phyloP scores from a whole-genome alignment of 2,888 invertebrate genomes.

The Drosophila kambysellisi region DNA sequence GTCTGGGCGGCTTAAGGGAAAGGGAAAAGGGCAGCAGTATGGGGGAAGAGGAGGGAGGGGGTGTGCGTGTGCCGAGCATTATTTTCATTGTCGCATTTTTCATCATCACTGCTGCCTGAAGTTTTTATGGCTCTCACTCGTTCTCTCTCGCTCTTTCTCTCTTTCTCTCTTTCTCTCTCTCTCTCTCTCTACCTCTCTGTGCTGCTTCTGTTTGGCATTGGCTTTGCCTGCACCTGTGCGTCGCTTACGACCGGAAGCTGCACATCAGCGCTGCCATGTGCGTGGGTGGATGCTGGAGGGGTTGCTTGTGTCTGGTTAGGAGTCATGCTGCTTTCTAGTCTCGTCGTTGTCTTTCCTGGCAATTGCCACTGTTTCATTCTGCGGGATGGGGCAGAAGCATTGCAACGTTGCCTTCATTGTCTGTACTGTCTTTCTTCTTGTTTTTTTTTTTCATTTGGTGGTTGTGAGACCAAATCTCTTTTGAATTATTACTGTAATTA shows the following conservation, averaged over 20 bases:
- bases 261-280: conserved; percentile 69
- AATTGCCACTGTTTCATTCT: conserved; percentile 72
- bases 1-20: conserved; percentile 37
- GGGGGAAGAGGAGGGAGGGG: background rate
- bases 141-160: conserved; percentile 1
- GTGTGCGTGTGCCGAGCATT: conserved; percentile 70
- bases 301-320: conserved; percentile 21
- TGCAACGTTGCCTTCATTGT: conserved; percentile 71
- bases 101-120: conserved; percentile 73
- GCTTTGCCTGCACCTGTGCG: conserved; percentile 74
- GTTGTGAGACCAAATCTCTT: conserved; percentile 78
- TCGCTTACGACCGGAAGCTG: conserved; percentile 75
- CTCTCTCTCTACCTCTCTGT: conserved; percentile 1
- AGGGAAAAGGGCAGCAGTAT: background rate
- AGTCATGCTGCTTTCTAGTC: conserved; percentile 57
- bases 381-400: conserved; percentile 26
- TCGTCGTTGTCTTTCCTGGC: conserved; percentile 46
- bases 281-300: conserved; percentile 38
- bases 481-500: conserved; percentile 84
- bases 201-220: conserved; percentile 33
- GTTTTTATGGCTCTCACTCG: conserved; percentile 68
- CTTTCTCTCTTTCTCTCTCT: conserved; percentile 18
- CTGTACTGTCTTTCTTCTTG: conserved; percentile 40
- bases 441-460: conserved; percentile 19
- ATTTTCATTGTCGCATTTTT: conserved; percentile 83